Conservation (phyloP, 2,113 vertebrate species). For the Lethenteron reissneri region DNA sequence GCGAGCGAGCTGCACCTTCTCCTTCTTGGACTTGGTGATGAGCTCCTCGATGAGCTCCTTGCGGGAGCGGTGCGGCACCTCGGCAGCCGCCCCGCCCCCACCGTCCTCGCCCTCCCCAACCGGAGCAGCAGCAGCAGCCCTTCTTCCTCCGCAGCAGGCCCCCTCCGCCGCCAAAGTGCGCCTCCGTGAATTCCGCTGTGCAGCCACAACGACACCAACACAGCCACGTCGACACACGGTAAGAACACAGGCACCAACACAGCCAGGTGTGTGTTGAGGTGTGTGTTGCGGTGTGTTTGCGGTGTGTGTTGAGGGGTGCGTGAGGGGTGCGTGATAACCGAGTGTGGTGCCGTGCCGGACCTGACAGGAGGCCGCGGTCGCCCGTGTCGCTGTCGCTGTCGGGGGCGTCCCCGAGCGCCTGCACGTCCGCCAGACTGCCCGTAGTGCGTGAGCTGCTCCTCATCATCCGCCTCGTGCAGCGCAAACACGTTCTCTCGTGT, state of each 20-base stretch:
- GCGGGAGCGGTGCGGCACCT: constrained; percentile 32
- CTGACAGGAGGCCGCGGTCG: constrained; percentile 50
- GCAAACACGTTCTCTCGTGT: constrained; percentile 45
- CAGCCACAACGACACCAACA: too few species aligned
- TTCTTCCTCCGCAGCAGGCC: constrained; percentile 35
- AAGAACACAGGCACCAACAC: background rate
- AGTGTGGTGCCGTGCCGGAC: constrained; percentile 20
- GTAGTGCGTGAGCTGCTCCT: constrained; percentile 79
- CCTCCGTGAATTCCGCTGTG: constrained; percentile 60
- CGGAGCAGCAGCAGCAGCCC: constrained; percentile 37
- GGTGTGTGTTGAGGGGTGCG: background rate
- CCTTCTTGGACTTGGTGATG: constrained; percentile 64
- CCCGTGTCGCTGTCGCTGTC: constrained; percentile 67
- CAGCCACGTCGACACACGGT: too few species aligned
- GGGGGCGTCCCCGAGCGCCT: constrained; percentile 49
- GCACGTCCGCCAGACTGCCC: constrained; percentile 83
- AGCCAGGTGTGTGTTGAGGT: background rate
- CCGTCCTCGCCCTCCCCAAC: constrained; percentile 36
- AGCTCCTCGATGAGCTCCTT: constrained; percentile 81
- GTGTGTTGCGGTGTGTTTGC: background rate
- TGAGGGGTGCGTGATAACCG: background rate
- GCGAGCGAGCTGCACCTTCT: constrained; percentile 36
- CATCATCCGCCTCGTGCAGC: constrained; percentile 58
- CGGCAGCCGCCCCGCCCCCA: constrained; percentile 16
- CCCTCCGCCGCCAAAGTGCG: constrained; percentile 66